Evolutionary conservation across 2,888 invertebrate species (phyloP).

Genomic region (Philereme vetulata): DNA sequence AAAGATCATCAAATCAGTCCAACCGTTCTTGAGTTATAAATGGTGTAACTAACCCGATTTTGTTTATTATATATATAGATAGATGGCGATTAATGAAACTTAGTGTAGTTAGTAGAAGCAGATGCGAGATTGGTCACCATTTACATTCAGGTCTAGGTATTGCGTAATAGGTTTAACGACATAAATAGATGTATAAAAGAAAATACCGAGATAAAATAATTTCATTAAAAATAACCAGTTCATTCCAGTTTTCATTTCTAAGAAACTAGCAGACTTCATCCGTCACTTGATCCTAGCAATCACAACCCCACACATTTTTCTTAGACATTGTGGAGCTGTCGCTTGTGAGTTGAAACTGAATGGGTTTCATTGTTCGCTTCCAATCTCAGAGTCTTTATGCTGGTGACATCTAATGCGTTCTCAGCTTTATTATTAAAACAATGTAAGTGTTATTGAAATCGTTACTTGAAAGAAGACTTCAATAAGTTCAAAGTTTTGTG

Average conservation of each 20-base stretch:
- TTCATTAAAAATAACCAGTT: too few relatives aligned
- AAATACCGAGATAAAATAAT: too few relatives aligned
- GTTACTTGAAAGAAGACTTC: slow-evolving; percentile 5
- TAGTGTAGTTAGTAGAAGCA: too few relatives aligned
- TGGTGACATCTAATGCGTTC: slow-evolving; percentile 33
- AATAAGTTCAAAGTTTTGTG: neutral
- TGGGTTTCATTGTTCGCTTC: slow-evolving; percentile 46
- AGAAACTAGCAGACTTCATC: neutral
- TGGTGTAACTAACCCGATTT: too few relatives aligned
- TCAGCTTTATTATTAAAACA: slow-evolving; percentile 24
- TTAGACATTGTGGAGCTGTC: slow-evolving; percentile 38
- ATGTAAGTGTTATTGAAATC: slow-evolving; percentile 19
- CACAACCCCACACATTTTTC: slow-evolving; percentile 41
- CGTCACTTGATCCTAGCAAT: slow-evolving; percentile 8
- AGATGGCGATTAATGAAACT: too few relatives aligned
- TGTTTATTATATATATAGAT: too few relatives aligned
- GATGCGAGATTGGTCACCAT: too few relatives aligned
- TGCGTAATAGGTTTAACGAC: too few relatives aligned
- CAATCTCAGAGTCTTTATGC: slow-evolving; percentile 39
- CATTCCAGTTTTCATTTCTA: neutral
- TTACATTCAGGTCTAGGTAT: too few relatives aligned
- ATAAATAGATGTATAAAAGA: too few relatives aligned
- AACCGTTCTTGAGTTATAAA: too few relatives aligned
- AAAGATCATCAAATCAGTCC: too few relatives aligned
- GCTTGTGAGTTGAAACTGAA: slow-evolving; percentile 40